These are phyloP conservation scores for Sibirionetta formosa DNA, from an alignment of 2,797 vertebrate species.

Conservation along the genomic window DNA sequence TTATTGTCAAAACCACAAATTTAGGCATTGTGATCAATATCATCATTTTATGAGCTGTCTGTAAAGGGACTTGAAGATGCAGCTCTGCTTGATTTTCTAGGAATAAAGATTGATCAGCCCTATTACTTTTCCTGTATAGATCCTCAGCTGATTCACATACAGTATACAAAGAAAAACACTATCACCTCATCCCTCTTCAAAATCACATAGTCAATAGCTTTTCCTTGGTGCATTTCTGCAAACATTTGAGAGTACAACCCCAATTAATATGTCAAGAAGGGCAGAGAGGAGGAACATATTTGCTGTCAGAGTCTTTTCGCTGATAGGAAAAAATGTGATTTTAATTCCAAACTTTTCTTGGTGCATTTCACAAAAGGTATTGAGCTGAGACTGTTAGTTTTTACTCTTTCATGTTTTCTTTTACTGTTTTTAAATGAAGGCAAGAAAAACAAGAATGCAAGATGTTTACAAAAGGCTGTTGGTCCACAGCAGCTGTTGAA, in stretches of 20 bases:
- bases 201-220: constrained; percentile 46
- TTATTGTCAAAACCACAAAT: constrained; percentile 78
- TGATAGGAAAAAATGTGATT: not conserved
- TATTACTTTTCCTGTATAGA: not conserved
- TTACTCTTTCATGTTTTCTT: not conserved
- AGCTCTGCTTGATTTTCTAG: constrained; percentile 57
- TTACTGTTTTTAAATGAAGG: not conserved
- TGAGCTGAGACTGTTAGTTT: not conserved
- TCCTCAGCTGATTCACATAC: not conserved
- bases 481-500: not conserved
- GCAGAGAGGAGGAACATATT: not conserved
- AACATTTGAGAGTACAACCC: not conserved
- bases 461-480: not conserved
- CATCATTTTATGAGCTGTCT: constrained; percentile 54
- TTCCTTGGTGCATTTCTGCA: not conserved
- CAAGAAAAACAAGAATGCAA: not conserved
- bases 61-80: constrained; percentile 45
- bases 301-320: not conserved
- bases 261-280: not conserved
- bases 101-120: constrained; percentile 76
- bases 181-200: constrained; percentile 30
- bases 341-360: not conserved
- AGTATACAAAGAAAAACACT: not conserved
- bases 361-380: not conserved
- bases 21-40: constrained; percentile 66